Evolutionary conservation across 2,113 vertebrate genomes (phyloP), one percentile per base, ranked within the genome.

Genomic region (Pachycephala philippinensis): DNA sequence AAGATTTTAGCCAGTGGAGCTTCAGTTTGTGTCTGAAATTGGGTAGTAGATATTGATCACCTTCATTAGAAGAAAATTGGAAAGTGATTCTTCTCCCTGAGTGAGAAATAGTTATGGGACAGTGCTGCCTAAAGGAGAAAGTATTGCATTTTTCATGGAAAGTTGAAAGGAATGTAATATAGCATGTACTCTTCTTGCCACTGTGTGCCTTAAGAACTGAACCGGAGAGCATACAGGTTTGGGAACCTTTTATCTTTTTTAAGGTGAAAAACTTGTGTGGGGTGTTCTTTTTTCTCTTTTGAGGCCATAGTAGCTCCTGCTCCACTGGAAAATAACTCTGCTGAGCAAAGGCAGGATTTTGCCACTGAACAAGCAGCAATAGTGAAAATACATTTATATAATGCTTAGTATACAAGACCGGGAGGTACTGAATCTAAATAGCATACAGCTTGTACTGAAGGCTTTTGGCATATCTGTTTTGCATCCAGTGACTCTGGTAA

Each of bases 281-380:
- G 21, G 10, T 17, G 22, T 17, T 9, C 4, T 31, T 83, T 37
- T 54, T 42, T 13, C 4, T 23, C 24, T 76, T 69, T 74, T 93
- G 35, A 44, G 28, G 15, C 45, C 0, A 0, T 7, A 18, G 28
- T 77, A 89, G 33, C 31, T 80, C 0, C 0, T 5, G 4, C 21
- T 80, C 2, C 50, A 3, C 57, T 59, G 15, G 26, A 74, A 39
- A 61, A 35, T 18, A 90, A 16, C 28, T 82, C 23, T 68, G 15
- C 23, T 69, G 45, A 33, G 40, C 12, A 37, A 45, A 76, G 22
- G 75, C 3, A 13, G 22, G 27, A 15, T 87, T 82, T 76, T 90
- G 63, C 21, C 27, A 42, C 35, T 77, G 39, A 78, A 37, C 5
- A 42, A 78, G 37, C 27, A 85, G 50, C 52, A 44, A 3, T 70